These are phyloP conservation scores for Plecotus auritus DNA, from an alignment of 2,113 vertebrate genomes.

Conservation along the genomic window DNA sequence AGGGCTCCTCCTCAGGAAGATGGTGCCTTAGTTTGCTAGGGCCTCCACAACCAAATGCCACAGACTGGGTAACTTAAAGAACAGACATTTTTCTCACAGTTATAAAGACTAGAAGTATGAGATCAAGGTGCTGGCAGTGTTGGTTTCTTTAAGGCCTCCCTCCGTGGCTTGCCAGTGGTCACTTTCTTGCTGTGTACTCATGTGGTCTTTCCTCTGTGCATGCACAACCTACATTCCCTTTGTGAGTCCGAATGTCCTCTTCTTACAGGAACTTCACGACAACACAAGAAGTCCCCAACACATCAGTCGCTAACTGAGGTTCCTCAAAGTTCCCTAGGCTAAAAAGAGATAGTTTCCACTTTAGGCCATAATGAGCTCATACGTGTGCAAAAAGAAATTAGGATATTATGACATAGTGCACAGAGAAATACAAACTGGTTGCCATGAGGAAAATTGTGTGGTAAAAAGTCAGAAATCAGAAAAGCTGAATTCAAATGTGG, in stretches of 20 bases:
- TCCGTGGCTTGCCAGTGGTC: not conserved
- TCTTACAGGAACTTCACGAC: not conserved
- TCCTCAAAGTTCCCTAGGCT: not conserved
- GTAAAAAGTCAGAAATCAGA: not conserved
- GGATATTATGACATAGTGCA: not conserved
- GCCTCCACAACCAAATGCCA: not conserved
- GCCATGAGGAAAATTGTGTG: not conserved
- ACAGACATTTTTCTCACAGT: not conserved
- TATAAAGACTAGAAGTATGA: not conserved
- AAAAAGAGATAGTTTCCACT: not conserved
- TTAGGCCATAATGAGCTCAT: not conserved
- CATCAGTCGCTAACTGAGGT: too few relatives aligned
- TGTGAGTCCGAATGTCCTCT: not conserved
- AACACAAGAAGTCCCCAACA: not conserved
- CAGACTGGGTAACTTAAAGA: not conserved
- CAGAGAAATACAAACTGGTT: not conserved
- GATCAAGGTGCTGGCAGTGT: not conserved
- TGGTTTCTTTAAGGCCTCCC: not conserved
- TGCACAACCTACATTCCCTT: not conserved
- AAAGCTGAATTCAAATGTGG: not conserved
- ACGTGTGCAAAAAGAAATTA: not conserved
- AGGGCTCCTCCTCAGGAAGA: not conserved
- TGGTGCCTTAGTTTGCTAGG: not conserved
- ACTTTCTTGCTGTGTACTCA: not conserved
- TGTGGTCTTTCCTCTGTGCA: not conserved